Conservation (phyloP, 2,888 invertebrate species). For the Cantharis rustica region DNA sequence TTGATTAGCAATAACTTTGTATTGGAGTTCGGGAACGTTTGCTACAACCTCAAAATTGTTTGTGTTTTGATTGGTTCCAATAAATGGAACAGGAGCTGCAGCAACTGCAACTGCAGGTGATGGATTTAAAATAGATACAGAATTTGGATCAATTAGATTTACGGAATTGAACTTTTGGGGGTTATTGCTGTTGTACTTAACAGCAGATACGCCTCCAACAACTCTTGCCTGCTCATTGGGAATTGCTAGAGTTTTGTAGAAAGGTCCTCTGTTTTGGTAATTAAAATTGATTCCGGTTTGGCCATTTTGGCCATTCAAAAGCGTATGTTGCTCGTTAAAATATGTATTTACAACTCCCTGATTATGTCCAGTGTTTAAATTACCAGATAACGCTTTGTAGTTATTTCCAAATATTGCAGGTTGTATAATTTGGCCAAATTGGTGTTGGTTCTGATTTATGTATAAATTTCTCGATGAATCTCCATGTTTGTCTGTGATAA, state of each 20-base stretch:
- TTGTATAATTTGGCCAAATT: background rate
- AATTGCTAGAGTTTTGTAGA: background rate
- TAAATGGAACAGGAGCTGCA: constrained; percentile 44
- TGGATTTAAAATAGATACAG: constrained; percentile 31
- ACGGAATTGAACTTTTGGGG: background rate
- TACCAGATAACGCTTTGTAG: no score
- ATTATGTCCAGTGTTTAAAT: background rate
- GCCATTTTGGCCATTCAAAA: background rate
- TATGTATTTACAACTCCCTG: background rate
- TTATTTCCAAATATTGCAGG: background rate
- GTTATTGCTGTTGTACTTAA: background rate
- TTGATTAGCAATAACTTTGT: constrained; percentile 36
- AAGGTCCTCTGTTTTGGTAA: background rate
- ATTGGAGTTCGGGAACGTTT: constrained; percentile 50
- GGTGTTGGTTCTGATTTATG: no score
- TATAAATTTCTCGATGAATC: constrained; percentile 21
- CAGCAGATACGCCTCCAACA: background rate
- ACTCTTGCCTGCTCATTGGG: background rate
- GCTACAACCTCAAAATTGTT: constrained; percentile 49
- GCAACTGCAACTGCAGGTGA: constrained; percentile 40
- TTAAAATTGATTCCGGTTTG: background rate
- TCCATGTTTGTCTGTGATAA: background rate
- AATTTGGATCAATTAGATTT: constrained; percentile 4
- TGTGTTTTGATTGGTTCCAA: constrained; percentile 37
- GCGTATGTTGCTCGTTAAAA: background rate